Evolutionary conservation across 2,888 invertebrate genomes (phyloP), one percentile per base, ranked within the genome.

Genomic region (Yponomeuta evonymella): DNA sequence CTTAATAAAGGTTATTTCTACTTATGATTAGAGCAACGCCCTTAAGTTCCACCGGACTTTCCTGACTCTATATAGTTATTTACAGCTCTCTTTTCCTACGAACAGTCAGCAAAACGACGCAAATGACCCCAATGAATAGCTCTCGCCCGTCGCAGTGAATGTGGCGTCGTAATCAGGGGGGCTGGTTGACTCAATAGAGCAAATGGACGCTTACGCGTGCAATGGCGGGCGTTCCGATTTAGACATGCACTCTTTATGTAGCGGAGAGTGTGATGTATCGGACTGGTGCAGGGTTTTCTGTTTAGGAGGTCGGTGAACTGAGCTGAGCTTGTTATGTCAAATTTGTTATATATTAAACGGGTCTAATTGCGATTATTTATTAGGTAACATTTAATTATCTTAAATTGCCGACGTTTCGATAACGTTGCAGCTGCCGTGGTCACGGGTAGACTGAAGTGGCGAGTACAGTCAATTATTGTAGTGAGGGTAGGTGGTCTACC

Each of bases 161-260:
- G 51, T 58, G 51, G 51, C 51, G 15, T 12, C 51, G 51, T 58
- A 58, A 58, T 58, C 51, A 58, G 51, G 51, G 51, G 12, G 51
- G 51, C 51, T 58, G 51, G 51, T 2, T 15, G 5, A 15, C 15
- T 58, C 51, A 58, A 58, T 58, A 58, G 51, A 58, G 51, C 51
- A 58, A 58, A 58, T 58, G 51, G 51, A 58, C 15, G 51, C 51
- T 58, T 58, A 58, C 51, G 51, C 15, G 15, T 58, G 51, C 15
- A 58, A 58, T 58, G 15, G 51, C 15, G 51, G 51, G 51, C 15
- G 51, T 58, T 58, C 51, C 51, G 51, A 58, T 58, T 58, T 15
- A 58, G 51, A 58, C 51, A 58, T 58, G 51, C 51, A 58, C 51
- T 58, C 51, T 58, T 58, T 58, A 58, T 12, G 64, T 64, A 30